Conservation (phyloP, 2,797 vertebrate species). For the Astyanax mexicanus region DNA sequence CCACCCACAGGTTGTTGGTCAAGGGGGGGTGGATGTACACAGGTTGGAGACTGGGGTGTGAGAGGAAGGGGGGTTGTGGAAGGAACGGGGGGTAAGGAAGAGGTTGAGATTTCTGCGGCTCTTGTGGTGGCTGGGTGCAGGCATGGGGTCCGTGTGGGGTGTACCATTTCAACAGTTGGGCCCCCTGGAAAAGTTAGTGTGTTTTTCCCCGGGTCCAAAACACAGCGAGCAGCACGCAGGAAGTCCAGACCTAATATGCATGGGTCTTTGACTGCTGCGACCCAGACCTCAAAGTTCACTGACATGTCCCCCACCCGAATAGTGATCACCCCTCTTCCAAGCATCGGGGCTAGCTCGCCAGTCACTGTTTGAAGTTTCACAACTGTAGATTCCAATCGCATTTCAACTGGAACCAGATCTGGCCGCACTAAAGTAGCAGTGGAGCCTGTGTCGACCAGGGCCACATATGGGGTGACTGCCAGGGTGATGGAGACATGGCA, state of each 20-base stretch:
- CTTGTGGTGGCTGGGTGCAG: too few species aligned
- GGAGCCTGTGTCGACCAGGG: not conserved
- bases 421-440: too few species aligned
- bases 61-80: too few species aligned
- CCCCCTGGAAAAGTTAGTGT: slow-evolving; percentile 1
- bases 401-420: not conserved
- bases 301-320: too few species aligned
- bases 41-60: too few species aligned
- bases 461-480: not conserved
- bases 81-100: too few species aligned
- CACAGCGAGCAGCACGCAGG: not conserved
- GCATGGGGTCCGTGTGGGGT: not conserved
- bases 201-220: slow-evolving; percentile 7
- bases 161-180: not conserved
- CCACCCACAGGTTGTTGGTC: not conserved
- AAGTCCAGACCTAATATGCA: too few species aligned
- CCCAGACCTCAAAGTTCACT: too few species aligned
- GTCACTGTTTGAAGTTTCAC: not conserved
- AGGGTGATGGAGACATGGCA: not conserved
- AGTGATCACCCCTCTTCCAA: not conserved
- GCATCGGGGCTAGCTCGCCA: not conserved
- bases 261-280: not conserved
- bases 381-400: not conserved
- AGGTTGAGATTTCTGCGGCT: too few species aligned
- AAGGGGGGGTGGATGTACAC: too few species aligned